Conservation (phyloP, 2,797 vertebrate species). For the Microhierax caerulescens region DNA sequence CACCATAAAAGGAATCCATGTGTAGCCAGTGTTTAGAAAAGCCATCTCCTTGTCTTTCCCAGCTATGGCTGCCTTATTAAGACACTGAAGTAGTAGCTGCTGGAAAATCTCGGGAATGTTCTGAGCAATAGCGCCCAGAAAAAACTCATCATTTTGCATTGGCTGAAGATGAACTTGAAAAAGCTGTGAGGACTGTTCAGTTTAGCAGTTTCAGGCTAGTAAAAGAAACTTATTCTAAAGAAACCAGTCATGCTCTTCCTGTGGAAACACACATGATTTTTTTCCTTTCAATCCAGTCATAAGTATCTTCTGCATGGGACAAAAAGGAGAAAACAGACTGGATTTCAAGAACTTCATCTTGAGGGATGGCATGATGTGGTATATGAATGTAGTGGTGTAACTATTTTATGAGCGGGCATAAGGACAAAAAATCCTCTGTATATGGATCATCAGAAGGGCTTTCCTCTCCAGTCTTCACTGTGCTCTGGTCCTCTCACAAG, state of each 20-base stretch:
- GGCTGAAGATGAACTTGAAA: neutral
- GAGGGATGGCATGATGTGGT: neutral
- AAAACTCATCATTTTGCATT: neutral
- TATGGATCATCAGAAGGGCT: neutral
- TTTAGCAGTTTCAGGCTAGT: neutral
- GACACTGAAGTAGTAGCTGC: conserved; percentile 20
- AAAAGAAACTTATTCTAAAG: neutral
- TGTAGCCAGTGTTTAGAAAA: conserved; percentile 51
- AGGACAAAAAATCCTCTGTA: neutral
- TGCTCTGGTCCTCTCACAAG: neutral
- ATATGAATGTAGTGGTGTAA: neutral
- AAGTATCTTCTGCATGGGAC: neutral
- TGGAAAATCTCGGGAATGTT: conserved; percentile 54
- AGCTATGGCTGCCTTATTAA: conserved; percentile 54
- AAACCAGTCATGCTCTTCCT: neutral
- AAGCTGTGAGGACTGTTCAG: neutral
- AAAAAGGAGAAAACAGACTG: neutral
- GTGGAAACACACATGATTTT: neutral
- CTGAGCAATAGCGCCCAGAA: neutral
- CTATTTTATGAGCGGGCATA: neutral
- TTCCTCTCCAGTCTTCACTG: neutral
- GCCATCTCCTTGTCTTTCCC: conserved; percentile 11
- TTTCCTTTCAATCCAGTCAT: neutral
- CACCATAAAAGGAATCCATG: conserved; percentile 58
- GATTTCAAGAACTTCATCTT: neutral